Percentiles rank a stretch among this genome's conserved stretches.
Evolutionary conservation across 1,140 invertebrate genomes (phyloP).

Genomic region (Philopotamus ludificatus): DNA sequence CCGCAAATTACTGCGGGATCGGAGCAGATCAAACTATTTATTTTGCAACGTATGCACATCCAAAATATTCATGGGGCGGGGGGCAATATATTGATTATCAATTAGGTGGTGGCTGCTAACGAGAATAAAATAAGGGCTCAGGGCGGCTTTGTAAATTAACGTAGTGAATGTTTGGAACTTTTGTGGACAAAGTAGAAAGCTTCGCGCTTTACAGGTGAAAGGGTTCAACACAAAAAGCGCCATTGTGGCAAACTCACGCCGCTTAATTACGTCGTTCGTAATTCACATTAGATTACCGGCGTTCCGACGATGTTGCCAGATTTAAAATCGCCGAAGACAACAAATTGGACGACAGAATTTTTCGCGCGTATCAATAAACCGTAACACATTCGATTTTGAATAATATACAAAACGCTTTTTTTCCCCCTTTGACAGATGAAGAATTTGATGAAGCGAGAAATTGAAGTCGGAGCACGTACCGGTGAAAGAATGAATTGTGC

Average conservation of each 20-base stretch:
- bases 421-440: neutral
- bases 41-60: slow-evolving; percentile 1
- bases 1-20: neutral
- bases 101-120: slow-evolving; percentile 30
- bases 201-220: neutral
- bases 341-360: no score
- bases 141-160: slow-evolving; percentile 15
- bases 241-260: neutral
- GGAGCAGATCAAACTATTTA: no score
- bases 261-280: neutral
- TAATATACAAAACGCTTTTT: no score
- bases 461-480: slow-evolving; percentile 27
- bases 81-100: slow-evolving; percentile 34
- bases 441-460: neutral
- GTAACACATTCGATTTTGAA: no score
- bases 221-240: neutral
- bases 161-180: slow-evolving; percentile 3
- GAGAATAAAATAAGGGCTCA: slow-evolving; percentile 28
- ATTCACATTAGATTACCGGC: neutral
- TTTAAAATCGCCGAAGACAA: no score
- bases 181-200: neutral
- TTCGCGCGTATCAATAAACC: no score
- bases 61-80: no score
- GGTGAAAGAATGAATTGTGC: slow-evolving; percentile 34
- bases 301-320: no score